Conservation (phyloP, 2,888 invertebrate species). For the Pollenia angustigena region DNA sequence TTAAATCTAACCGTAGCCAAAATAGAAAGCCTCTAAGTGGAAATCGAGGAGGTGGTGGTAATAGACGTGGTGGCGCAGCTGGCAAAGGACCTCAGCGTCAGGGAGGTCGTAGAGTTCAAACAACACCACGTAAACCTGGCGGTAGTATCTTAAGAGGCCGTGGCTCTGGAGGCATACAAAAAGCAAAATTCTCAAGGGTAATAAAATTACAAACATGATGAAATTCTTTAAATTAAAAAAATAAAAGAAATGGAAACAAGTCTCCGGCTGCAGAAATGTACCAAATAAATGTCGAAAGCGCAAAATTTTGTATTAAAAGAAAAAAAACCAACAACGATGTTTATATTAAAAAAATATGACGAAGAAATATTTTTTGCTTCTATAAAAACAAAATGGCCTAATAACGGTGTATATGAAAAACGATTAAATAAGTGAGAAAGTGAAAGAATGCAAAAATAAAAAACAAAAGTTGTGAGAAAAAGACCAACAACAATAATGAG, state of each 20-base stretch:
- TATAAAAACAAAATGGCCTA: slow-evolving; percentile 63
- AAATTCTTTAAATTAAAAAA: slow-evolving; percentile 66
- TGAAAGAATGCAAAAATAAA: slow-evolving; percentile 31
- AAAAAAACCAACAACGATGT: slow-evolving; percentile 21
- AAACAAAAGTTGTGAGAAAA: background rate
- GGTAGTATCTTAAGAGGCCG: slow-evolving; percentile 87
- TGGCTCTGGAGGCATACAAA: slow-evolving; percentile 86
- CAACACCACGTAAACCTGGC: slow-evolving; percentile 84
- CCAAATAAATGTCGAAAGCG: slow-evolving; percentile 41
- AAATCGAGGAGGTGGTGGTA: slow-evolving; percentile 85
- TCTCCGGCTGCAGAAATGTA: slow-evolving; percentile 69
- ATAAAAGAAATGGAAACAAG: slow-evolving; percentile 61
- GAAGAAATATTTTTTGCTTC: slow-evolving; percentile 17
- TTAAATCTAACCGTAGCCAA: slow-evolving; percentile 90
- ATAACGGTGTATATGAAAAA: slow-evolving; percentile 63
- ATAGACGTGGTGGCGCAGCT: slow-evolving; percentile 83
- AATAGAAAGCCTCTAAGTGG: slow-evolving; percentile 85
- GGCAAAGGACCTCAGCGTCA: slow-evolving; percentile 73
- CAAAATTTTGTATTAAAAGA: background rate
- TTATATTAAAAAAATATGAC: background rate
- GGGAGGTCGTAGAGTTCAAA: slow-evolving; percentile 87
- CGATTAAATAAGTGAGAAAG: slow-evolving; percentile 49
- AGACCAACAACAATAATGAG: slow-evolving; percentile 24
- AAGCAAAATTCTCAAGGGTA: slow-evolving; percentile 84
- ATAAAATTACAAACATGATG: slow-evolving; percentile 74